Evolutionary conservation across 1,140 invertebrate species (phyloP), one percentile per base, ranked within the genome.

Genomic region (Asobara japonica): DNA sequence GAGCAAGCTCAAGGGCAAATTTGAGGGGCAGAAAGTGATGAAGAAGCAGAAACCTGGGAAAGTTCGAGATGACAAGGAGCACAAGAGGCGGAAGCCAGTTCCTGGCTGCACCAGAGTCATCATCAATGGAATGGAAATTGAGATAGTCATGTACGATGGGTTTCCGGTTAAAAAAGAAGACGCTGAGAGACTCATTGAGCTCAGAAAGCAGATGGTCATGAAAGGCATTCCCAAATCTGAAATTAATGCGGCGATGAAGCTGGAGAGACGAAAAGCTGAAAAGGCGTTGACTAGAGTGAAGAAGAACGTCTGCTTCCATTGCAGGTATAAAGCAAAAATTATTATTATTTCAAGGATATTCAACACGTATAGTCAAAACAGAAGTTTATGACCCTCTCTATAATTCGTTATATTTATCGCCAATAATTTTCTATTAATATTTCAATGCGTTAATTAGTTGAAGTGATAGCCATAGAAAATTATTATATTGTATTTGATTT

Each of bases 291-390:
- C 91, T 3, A 83, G 90, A 16, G 79, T 91, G n/a, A 91, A 90
- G 75, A 92, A 91, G 76, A 90, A 90, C 77, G 91, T 93, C 2
- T 97, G 95, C 88, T 96, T 93, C 75, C 92, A 95, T 75, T 96
- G 94, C 84, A n/a, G n/a, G n/a, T n/a, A n/a, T n/a, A n/a, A n/a
- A n/a, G n/a, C n/a, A n/a, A n/a, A n/a, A n/a, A n/a, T n/a, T n/a
- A n/a, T n/a, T n/a, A n/a, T n/a, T n/a, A n/a, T n/a, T n/a, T n/a
- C n/a, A n/a, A n/a, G n/a, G n/a, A n/a, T n/a, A n/a, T n/a, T n/a
- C n/a, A n/a, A n/a, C n/a, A n/a, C n/a, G n/a, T n/a, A n/a, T n/a
- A n/a, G n/a, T n/a, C n/a, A n/a, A n/a, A n/a, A n/a, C n/a, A n/a
- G n/a, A n/a, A n/a, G n/a, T n/a, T n/a, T n/a, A n/a, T n/a, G n/a